These are phyloP conservation scores for Microctenopoma steveboyesi DNA, from an alignment of 2,797 vertebrate genomes.

Conservation along the genomic window DNA sequence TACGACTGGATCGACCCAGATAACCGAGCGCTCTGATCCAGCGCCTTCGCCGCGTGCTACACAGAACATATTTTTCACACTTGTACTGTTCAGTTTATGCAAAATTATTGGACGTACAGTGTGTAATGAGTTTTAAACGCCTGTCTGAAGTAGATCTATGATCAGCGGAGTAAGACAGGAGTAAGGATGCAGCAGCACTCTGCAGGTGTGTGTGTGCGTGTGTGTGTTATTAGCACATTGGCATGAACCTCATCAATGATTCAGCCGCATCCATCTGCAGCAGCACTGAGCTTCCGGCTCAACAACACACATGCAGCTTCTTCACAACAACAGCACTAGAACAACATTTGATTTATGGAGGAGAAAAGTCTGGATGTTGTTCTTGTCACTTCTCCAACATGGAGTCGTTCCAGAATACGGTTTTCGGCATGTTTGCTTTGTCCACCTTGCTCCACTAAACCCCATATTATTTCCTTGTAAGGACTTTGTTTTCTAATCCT, in stretches of 20 bases:
- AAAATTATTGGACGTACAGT: not conserved
- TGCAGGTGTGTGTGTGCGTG: conserved; percentile 19
- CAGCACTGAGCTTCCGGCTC: conserved; percentile 42
- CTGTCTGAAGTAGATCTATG: not conserved
- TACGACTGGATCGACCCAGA: too few relatives aligned
- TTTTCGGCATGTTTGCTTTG: conserved; percentile 1
- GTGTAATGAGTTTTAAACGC: not conserved
- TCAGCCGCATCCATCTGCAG: conserved; percentile 63
- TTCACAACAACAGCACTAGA: not conserved
- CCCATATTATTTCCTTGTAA: conserved; percentile 16
- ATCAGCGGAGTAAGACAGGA: not conserved
- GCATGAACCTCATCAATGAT: conserved; percentile 63
- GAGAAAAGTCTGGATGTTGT: conserved; percentile 20
- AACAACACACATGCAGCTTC: conserved; percentile 17
- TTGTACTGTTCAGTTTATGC: too few relatives aligned
- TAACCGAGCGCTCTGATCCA: too few relatives aligned
- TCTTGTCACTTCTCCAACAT: conserved; percentile 28
- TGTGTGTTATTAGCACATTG: conserved; percentile 53
- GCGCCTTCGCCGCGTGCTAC: too few relatives aligned
- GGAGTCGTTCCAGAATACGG: not conserved
- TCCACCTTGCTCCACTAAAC: not conserved
- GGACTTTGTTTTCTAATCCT: not conserved
- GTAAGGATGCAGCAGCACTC: not conserved
- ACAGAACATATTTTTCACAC: too few relatives aligned
- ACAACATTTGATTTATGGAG: not conserved